Evolutionary conservation across 2,888 invertebrate genomes (phyloP).

Genomic region (Ypsolopha scabrella): DNA sequence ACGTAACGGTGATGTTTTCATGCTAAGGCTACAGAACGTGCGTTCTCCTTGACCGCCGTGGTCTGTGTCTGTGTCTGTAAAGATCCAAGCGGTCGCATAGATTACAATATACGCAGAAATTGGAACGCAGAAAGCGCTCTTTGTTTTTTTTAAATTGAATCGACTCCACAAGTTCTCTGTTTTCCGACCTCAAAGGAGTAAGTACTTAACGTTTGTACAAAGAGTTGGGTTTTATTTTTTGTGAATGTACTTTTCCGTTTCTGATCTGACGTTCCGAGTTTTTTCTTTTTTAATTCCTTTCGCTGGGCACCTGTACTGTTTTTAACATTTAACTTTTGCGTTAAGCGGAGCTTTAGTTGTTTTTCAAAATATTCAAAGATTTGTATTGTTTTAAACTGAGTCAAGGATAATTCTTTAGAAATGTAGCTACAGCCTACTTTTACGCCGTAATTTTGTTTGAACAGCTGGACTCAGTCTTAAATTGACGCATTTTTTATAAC

Average conservation of each 20-base stretch:
- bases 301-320: slow-evolving; percentile 43
- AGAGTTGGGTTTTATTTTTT: slow-evolving; percentile 51
- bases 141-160: not conserved
- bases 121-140: too few relatives aligned
- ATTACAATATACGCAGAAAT: too few relatives aligned
- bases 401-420: too few relatives aligned
- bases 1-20: too few relatives aligned
- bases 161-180: slow-evolving; percentile 21
- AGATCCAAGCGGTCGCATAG: too few relatives aligned
- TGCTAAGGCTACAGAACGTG: too few relatives aligned
- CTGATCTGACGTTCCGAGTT: slow-evolving; percentile 20
- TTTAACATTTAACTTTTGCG: slow-evolving; percentile 14
- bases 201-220: slow-evolving; percentile 37
- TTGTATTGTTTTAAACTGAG: too few relatives aligned
- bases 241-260: slow-evolving; percentile 49
- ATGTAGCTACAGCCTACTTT: too few relatives aligned
- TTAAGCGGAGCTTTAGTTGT: not conserved
- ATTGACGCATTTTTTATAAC: not conserved
- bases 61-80: too few relatives aligned
- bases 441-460: not conserved
- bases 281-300: slow-evolving; percentile 8
- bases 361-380: too few relatives aligned
- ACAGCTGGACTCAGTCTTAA: not conserved
- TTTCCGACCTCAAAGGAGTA: slow-evolving; percentile 46
- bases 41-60: too few relatives aligned